Conservation (phyloP, 2,888 invertebrate genomes). For the Axea sp. region DNA sequence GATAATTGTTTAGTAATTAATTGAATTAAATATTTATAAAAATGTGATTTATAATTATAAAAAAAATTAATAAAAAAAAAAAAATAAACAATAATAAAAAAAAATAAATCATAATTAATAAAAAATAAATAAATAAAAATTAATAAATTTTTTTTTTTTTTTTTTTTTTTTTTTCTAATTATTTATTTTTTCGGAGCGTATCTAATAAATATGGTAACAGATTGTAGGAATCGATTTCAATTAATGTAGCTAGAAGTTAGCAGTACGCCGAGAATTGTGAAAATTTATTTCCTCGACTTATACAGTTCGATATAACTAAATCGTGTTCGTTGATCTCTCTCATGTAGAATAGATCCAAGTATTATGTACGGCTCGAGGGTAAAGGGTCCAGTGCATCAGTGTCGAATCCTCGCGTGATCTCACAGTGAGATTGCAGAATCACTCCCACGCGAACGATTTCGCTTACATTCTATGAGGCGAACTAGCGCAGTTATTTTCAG, state of each 20-base stretch:
- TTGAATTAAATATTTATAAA: too few relatives aligned
- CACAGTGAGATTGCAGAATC: constrained; percentile 45
- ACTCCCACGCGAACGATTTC: constrained; percentile 50
- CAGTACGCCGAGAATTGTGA: constrained; percentile 35
- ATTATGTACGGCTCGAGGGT: constrained; percentile 44
- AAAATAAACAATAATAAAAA: too few relatives aligned
- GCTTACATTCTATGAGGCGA: constrained; percentile 45
- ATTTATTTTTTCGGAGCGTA: constrained; percentile 6
- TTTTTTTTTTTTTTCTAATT: neutral
- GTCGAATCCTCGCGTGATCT: constrained; percentile 54
- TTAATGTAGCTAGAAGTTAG: constrained; percentile 40
- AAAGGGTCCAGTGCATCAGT: constrained; percentile 54
- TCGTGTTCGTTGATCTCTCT: constrained; percentile 9
- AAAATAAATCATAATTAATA: too few relatives aligned
- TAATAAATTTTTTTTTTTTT: neutral
- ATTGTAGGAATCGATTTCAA: constrained; percentile 54
- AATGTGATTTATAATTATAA: too few relatives aligned
- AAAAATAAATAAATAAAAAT: too few relatives aligned
- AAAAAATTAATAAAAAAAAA: too few relatives aligned
- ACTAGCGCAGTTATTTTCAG: constrained; percentile 53
- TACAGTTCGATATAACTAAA: constrained; percentile 33
- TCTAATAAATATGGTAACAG: constrained; percentile 46
- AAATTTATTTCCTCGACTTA: constrained; percentile 52
- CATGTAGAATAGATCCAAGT: constrained; percentile 15
- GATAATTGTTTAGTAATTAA: too few relatives aligned